These are phyloP conservation scores for Formica exsecta DNA, from an alignment of 1,140 invertebrate genomes.

Conservation along the genomic window DNA sequence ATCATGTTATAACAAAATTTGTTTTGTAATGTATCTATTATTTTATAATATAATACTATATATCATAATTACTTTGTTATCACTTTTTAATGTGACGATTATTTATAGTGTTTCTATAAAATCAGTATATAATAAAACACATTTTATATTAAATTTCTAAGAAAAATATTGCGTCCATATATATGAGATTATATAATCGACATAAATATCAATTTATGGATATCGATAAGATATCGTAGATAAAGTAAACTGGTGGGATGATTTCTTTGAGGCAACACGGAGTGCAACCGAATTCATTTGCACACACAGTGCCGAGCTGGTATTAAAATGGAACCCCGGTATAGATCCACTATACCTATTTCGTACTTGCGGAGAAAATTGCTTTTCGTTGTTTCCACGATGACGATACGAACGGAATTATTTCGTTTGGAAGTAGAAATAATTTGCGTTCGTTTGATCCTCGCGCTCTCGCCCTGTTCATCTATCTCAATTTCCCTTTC, in stretches of 20 bases:
- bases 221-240: conserved; percentile 32
- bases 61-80: background rate
- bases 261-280: conserved; percentile 53
- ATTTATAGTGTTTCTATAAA: background rate
- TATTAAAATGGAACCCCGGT: conserved; percentile 52
- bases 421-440: conserved; percentile 72
- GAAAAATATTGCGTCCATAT: background rate
- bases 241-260: conserved; percentile 37
- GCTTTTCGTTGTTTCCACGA: conserved; percentile 62
- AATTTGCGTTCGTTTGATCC: conserved; percentile 73
- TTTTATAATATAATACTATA: background rate
- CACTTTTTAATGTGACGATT: background rate
- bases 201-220: conserved; percentile 45
- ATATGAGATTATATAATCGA: conserved; percentile 22
- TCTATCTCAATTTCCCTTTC: conserved; percentile 63
- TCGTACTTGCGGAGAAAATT: conserved; percentile 62
- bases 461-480: conserved; percentile 40
- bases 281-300: conserved; percentile 55
- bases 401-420: conserved; percentile 59
- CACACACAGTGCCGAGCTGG: conserved; percentile 46
- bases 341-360: conserved; percentile 55
- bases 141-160: background rate
- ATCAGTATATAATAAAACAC: background rate
- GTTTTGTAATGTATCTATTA: too few species aligned
- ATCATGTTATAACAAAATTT: background rate